A percentile compares a stretch with the other conserved stretches of the same genome.
Evolutionary conservation across 2,113 vertebrate genomes (phyloP).

Genomic region (Chrysemys picta): DNA sequence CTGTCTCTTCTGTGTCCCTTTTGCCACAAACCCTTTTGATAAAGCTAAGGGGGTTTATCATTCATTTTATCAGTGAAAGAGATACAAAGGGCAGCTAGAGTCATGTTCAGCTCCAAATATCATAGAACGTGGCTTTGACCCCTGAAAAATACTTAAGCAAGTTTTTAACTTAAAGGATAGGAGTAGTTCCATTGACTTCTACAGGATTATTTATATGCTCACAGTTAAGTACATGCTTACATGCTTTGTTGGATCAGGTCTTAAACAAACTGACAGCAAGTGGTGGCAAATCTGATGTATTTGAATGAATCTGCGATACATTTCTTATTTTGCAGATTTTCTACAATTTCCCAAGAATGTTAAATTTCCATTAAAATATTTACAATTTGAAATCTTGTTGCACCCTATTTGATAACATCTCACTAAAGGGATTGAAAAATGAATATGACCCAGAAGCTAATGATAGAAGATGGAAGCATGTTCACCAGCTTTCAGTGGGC

Average conservation of each 20-base stretch:
- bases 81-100: not conserved
- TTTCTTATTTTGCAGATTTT: not conserved
- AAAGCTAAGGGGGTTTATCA: not conserved
- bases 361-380: not conserved
- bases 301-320: not conserved
- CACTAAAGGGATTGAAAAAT: not conserved
- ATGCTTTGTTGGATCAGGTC: conserved; percentile 22
- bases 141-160: not conserved
- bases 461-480: not conserved
- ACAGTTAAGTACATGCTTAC: not conserved
- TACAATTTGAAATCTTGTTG: not conserved
- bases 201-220: conserved; percentile 7
- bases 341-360: conserved; percentile 22
- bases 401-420: not conserved
- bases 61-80: conserved; percentile 14
- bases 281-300: not conserved
- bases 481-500: fast-evolving
- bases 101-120: not conserved
- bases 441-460: not conserved
- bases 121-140: not conserved
- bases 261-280: not conserved
- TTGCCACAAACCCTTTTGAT: not conserved
- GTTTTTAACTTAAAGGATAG: conserved; percentile 25
- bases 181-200: not conserved
- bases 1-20: not conserved